These are phyloP conservation scores for Petrocephalus sullivani DNA, from an alignment of 2,797 vertebrate species.

Conservation along the genomic window DNA sequence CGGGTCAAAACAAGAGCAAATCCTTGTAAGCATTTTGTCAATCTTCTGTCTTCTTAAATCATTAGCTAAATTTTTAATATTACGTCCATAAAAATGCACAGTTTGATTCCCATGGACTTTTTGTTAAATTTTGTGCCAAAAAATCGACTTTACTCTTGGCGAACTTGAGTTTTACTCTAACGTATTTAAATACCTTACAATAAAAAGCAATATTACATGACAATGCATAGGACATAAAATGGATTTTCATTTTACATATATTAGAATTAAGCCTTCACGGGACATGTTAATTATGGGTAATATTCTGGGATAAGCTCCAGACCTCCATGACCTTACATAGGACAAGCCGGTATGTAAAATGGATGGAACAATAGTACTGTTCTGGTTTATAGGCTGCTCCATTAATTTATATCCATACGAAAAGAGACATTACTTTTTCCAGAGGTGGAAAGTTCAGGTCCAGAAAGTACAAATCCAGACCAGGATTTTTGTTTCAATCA, in stretches of 20 bases:
- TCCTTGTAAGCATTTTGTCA: not conserved
- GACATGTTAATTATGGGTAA: not conserved
- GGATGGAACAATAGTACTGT: not conserved
- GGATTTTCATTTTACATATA: not conserved
- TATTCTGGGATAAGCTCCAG: not conserved
- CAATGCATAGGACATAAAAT: not conserved
- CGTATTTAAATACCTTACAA: not conserved
- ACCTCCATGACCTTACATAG: not conserved
- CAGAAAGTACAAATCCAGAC: too few species aligned
- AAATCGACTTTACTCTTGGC: not conserved
- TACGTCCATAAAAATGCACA: not conserved
- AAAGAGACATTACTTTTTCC: too few species aligned
- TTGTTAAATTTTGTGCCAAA: not conserved
- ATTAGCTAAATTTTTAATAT: not conserved
- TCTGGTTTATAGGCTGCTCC: too few species aligned
- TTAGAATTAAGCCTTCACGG: not conserved
- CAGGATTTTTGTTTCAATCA: too few species aligned
- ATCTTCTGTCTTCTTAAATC: not conserved
- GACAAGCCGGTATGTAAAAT: not conserved
- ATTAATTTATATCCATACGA: too few species aligned
- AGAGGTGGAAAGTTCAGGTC: too few species aligned
- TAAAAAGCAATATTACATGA: not conserved
- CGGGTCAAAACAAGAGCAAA: not conserved
- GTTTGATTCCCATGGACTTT: not conserved
- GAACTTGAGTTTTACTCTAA: not conserved